These are phyloP conservation scores for Agraylea sexmaculata DNA, from an alignment of 1,140 invertebrate species.

Conservation along the genomic window DNA sequence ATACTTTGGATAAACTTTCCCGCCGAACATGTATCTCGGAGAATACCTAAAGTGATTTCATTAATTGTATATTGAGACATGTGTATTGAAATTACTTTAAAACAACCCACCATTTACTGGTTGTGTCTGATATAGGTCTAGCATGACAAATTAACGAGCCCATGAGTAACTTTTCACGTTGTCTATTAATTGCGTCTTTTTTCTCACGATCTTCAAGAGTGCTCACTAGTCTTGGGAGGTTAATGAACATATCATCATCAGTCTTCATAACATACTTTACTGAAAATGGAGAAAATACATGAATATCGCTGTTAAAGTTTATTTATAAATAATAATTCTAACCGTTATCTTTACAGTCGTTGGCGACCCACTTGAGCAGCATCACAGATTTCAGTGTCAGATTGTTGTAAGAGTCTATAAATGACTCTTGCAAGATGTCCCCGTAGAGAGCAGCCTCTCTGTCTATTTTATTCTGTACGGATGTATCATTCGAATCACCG, in stretches of 20 bases:
- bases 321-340: constrained; percentile 9
- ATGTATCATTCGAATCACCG: constrained; percentile 30
- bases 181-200: too few species aligned
- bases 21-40: constrained; percentile 67
- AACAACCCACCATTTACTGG: constrained; percentile 62
- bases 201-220: too few species aligned
- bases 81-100: constrained; percentile 1
- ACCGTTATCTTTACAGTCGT: constrained; percentile 43
- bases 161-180: constrained; percentile 44
- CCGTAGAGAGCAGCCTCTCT: constrained; percentile 50
- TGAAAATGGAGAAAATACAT: constrained; percentile 19
- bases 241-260: constrained; percentile 77
- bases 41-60: constrained; percentile 45
- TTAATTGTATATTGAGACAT: constrained; percentile 2
- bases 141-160: constrained; percentile 66
- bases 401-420: constrained; percentile 86
- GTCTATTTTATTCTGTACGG: constrained; percentile 41
- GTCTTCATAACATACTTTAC: constrained; percentile 66
- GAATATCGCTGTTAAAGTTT: constrained; percentile 9
- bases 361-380: constrained; percentile 69
- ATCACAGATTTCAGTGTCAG: constrained; percentile 80
- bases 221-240: constrained; percentile 48
- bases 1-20: constrained; percentile 66
- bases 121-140: constrained; percentile 54
- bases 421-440: constrained; percentile 86